Evolutionary conservation across 2,797 vertebrate genomes (phyloP).

Genomic region (Euthynnus affinis): DNA sequence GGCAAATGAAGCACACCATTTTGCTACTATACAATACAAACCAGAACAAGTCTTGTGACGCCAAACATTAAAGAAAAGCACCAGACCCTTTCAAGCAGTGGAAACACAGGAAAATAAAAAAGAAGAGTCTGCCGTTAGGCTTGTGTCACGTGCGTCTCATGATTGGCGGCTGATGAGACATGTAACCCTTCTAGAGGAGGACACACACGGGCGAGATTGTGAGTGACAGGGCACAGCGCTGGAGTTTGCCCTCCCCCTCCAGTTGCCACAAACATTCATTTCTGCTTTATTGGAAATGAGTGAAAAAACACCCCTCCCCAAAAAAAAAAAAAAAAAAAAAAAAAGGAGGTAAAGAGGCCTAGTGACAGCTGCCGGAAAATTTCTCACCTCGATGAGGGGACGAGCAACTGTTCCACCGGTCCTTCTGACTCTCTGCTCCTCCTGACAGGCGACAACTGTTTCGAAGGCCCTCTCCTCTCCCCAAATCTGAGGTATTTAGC

Average conservation of each 20-base stretch:
- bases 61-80: constrained; percentile 44
- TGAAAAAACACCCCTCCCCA: constrained; percentile 47
- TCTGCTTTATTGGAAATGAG: constrained; percentile 83
- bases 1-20: constrained; percentile 53
- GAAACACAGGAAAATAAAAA: constrained; percentile 26
- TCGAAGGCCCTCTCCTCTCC: constrained; percentile 85
- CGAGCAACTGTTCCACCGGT: constrained; percentile 90
- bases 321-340: constrained; percentile 44
- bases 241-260: constrained; percentile 64
- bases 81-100: constrained; percentile 37
- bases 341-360: constrained; percentile 61
- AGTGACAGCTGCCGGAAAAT: constrained; percentile 89
- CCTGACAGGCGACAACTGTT: constrained; percentile 87
- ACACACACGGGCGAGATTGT: constrained; percentile 78
- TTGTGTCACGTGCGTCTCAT: constrained; percentile 65
- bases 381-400: constrained; percentile 83
- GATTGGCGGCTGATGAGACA: constrained; percentile 82
- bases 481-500: constrained; percentile 86
- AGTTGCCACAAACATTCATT: constrained; percentile 86
- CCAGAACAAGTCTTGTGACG: constrained; percentile 32
- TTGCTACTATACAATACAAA: constrained; percentile 19
- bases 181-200: constrained; percentile 75
- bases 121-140: constrained; percentile 27
- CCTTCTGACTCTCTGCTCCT: constrained; percentile 70
- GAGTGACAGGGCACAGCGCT: constrained; percentile 76